Base-by-base conservation (phyloP, 1,140 invertebrate species). In the Tetragnatha versicolor region DNA sequence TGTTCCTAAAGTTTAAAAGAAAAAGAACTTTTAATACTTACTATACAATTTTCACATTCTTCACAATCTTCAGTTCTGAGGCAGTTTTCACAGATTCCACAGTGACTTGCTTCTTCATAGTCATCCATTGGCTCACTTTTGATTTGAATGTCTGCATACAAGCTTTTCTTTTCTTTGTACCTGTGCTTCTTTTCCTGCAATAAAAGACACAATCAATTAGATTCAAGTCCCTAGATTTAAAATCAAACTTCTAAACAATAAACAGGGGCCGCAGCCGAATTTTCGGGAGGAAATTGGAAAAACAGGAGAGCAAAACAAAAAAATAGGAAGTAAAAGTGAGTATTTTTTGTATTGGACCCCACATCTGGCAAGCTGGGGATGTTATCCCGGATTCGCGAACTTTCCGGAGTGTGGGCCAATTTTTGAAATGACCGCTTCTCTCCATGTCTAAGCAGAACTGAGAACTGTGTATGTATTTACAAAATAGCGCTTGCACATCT, bases 31-130 rank as follows among this genome's bases (percentile, higher is more conserved):
- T 39, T 17, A 2, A 17, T 6, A 72, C 69, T 51, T 72, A 79
- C 78, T 49, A 68, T 22, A 68, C 79, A 80, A 66, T 55, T 37
- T 14, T 66, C 61, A 37, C 79, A 80, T 60, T 80, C 70, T 17
- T 68, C 70, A 60, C 79, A 80, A 80, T 80, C 79, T 60, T 80
- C 79, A 17, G 47, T 75, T 39, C 69, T 65, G 10, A 80, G 60
- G 51, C 79, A 80, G 17, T 66, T 66, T 63, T 69, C 69, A 76
- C 79, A 80, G 5, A 70, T 75, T 22, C 70, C 70, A 68, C 79
- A 80, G 42, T 63, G 42, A 35, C 60, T 66, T 22, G 35, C 27
- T 58, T 58, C 63, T 25, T 79, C 63, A 53, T 79, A 65, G 37
- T 65, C 61, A 77, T 68, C 63, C 35, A 47, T 20, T 14, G 76